A percentile compares a stretch with the other conserved stretches of the same genome.
These are phyloP conservation scores for Nannobrachium achirus DNA, from an alignment of 2,113 vertebrate genomes.

Conservation along the genomic window DNA sequence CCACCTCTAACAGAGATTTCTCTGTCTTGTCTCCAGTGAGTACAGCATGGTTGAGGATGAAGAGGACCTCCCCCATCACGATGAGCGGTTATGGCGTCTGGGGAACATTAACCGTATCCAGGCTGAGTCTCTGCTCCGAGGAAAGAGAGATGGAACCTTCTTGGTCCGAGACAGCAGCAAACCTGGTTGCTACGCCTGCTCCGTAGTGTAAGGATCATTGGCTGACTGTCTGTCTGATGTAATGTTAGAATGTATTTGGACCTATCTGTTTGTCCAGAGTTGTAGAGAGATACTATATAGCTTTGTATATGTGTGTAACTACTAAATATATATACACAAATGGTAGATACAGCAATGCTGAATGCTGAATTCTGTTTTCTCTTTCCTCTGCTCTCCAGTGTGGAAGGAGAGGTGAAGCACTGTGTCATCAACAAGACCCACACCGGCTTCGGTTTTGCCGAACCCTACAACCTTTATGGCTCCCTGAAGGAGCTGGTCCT, in stretches of 20 bases:
- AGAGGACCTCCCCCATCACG: slow-evolving; percentile 95
- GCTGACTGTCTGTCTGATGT: not conserved
- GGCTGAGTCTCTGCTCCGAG: slow-evolving; percentile 91
- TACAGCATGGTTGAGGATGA: slow-evolving; percentile 97
- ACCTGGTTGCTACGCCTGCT: slow-evolving; percentile 96
- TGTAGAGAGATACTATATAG: too few relatives aligned
- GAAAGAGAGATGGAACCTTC: slow-evolving; percentile 94
- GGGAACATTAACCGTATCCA: slow-evolving; percentile 93
- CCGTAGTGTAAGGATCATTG: slow-evolving; percentile 88
- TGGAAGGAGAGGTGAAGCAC: slow-evolving; percentile 97
- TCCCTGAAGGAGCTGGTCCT: slow-evolving; percentile 98
- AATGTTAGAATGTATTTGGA: not conserved
- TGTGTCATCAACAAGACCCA: slow-evolving; percentile 98
- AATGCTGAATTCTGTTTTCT: too few relatives aligned
- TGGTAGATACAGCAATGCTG: too few relatives aligned
- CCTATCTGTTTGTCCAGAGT: not conserved
- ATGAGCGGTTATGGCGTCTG: slow-evolving; percentile 95
- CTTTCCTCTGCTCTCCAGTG: slow-evolving; percentile 71
- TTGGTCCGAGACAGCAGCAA: slow-evolving; percentile 98
- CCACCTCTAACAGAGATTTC: too few relatives aligned
- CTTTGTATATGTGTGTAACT: too few relatives aligned
- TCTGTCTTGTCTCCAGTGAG: slow-evolving; percentile 77
- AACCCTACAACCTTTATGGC: slow-evolving; percentile 97
- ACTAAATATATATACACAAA: too few relatives aligned
- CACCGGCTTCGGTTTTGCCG: slow-evolving; percentile 93